These are phyloP conservation scores for Orchesellides sinensis DNA, from an alignment of 2,888 invertebrate genomes.

Conservation along the genomic window DNA sequence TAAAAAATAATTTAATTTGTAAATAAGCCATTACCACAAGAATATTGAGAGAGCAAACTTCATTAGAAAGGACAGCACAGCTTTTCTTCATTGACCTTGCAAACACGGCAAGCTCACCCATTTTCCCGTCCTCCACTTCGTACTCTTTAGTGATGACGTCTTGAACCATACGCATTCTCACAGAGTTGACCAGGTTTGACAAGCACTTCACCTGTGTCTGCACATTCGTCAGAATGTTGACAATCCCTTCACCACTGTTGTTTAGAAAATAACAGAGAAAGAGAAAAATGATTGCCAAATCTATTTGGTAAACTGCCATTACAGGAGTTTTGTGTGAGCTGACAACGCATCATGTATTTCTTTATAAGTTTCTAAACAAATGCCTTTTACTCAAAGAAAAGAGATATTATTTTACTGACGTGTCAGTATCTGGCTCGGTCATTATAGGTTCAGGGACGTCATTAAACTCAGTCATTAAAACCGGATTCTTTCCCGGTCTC, in stretches of 20 bases:
- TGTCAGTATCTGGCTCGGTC: constrained; percentile 54
- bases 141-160: constrained; percentile 51
- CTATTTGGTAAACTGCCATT: constrained; percentile 26
- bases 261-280: not conserved
- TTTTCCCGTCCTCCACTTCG: constrained; percentile 59
- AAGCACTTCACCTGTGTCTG: constrained; percentile 61
- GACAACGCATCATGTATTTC: constrained; percentile 8
- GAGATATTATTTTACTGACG: constrained; percentile 29
- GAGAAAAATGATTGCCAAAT: constrained; percentile 1
- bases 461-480: constrained; percentile 57
- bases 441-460: constrained; percentile 56
- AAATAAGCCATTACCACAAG: constrained; percentile 57
- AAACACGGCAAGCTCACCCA: constrained; percentile 48
- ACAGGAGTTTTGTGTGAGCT: not conserved
- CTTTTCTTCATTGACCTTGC: constrained; percentile 64
- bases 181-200: constrained; percentile 61
- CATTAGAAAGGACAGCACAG: constrained; percentile 49
- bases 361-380: constrained; percentile 18
- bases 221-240: constrained; percentile 57
- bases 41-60: constrained; percentile 60
- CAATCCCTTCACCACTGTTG: constrained; percentile 60
- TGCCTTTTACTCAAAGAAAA: not conserved
- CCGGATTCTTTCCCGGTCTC: constrained; percentile 44
- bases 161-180: constrained; percentile 56
- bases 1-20: not conserved